A percentile compares a stretch with the other conserved stretches of the same genome.
phyloP scores from a whole-genome alignment of 1,140 invertebrate genomes.

The Sinella curviseta region DNA sequence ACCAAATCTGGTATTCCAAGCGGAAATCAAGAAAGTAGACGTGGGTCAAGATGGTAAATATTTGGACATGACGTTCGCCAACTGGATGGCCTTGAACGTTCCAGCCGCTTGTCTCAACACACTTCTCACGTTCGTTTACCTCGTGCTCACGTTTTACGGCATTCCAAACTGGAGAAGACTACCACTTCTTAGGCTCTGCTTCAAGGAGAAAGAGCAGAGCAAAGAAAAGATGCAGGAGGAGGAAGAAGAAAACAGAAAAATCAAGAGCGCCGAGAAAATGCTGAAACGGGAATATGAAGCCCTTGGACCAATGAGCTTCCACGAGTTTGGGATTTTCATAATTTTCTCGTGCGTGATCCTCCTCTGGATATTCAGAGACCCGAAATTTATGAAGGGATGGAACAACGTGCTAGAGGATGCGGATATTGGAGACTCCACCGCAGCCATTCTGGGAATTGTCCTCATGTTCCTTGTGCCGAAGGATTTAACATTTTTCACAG shows the following conservation, averaged over 20 bases:
- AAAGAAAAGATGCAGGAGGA: not conserved
- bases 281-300: conserved; percentile 56
- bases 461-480: conserved; percentile 79
- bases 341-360: conserved; percentile 59
- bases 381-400: conserved; percentile 75
- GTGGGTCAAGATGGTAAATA: conserved; percentile 44
- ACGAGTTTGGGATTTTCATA: conserved; percentile 57
- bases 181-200: not conserved
- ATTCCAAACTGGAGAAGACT: conserved; percentile 51
- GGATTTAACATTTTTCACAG: conserved; percentile 57
- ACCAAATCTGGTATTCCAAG: conserved; percentile 20
- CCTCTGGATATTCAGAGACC: conserved; percentile 61
- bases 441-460: conserved; percentile 64
- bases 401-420: not conserved
- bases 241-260: not conserved
- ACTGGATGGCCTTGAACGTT: conserved; percentile 70
- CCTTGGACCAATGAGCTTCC: conserved; percentile 58
- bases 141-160: conserved; percentile 70
- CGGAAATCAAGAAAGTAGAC: conserved; percentile 6
- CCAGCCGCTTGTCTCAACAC: conserved; percentile 54
- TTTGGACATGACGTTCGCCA: conserved; percentile 61
- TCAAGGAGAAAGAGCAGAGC: not conserved
- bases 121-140: conserved; percentile 67
- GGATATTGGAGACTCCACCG: conserved; percentile 74
- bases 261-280: not conserved